Evolutionary conservation across 2,888 invertebrate genomes (phyloP), one percentile per base, ranked within the genome.

Genomic region (Oasisia sp.): DNA sequence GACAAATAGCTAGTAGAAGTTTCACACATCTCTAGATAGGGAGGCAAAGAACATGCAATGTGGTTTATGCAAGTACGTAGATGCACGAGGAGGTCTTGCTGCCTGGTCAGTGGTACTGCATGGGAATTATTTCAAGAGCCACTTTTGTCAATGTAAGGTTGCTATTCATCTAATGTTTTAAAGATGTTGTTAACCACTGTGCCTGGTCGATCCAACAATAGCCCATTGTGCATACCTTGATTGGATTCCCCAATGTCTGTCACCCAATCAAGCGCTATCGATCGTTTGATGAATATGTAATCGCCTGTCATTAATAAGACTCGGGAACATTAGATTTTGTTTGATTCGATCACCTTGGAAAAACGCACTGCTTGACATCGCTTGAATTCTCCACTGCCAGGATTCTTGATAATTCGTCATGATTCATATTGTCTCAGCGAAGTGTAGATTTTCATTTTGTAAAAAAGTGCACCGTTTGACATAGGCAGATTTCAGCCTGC

Each of bases 261-360:
- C 19, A 74, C 27, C 74, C 74, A 74, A 74, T 74, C 74, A 74
- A 27, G n/a, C 74, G 27, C 0, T n/a, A 74, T 74, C 74, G 74
- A 74, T 74, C n/a, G 27, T 74, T 74, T 74, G 74, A 74, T 74
- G 74, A 74, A 74, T 19, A 74, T 74, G n/a, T 74, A 74, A 74
- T 74, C n/a, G 19, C 7, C 19, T 3, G 74, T 74, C 27, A 5
- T 74, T 74, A 74, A 27, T 74, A 74, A 74, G 19, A 19, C 74
- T 74, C 74, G 27, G 74, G 74, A 74, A n/a, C 74, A 74, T 74
- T 74, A 74, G 74, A 74, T 19, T 74, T 74, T 27, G 14, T 74
- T 74, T 0, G 27, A 74, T n/a, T 74, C 5, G 74, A 19, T 74
- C 74, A 74, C 74, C 74, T 74, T 74, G 74, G 27, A 74, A 74